Conservation (phyloP, 2,113 vertebrate species). For the Odontophorus gujanensis region DNA sequence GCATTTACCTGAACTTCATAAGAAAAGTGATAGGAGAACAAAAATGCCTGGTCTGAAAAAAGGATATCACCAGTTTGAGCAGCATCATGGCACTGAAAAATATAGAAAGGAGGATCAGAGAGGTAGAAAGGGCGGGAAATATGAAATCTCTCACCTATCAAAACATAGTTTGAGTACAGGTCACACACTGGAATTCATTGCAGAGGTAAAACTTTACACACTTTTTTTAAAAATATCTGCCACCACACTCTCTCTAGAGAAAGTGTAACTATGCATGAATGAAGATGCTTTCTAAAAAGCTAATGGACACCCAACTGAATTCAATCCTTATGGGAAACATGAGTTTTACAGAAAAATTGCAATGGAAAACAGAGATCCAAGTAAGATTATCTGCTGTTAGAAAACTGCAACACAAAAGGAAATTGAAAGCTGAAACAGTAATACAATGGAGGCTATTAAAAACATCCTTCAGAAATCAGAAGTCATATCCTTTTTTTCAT, state of each 20-base stretch:
- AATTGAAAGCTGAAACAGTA: not conserved
- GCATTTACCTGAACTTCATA: not conserved
- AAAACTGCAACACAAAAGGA: not conserved
- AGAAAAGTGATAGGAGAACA: not conserved
- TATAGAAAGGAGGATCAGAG: not conserved
- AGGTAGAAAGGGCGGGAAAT: not conserved
- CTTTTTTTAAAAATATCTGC: not conserved
- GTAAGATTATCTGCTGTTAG: not conserved
- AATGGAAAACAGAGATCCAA: not conserved
- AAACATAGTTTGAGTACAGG: not conserved
- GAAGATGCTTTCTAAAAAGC: not conserved
- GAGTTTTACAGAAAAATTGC: not conserved
- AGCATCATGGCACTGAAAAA: not conserved
- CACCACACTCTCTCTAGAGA: not conserved
- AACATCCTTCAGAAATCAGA: not conserved
- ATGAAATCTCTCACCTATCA: not conserved
- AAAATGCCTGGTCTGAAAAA: not conserved
- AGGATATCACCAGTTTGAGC: not conserved
- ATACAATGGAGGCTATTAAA: not conserved
- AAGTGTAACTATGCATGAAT: not conserved
- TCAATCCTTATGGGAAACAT: not conserved
- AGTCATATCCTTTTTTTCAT: not conserved
- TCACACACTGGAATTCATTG: not conserved
- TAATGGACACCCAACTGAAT: not conserved
- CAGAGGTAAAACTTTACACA: not conserved